Evolutionary conservation across 1,140 invertebrate species (phyloP), one percentile per base, ranked within the genome.

Genomic region (Gryon sp.): DNA sequence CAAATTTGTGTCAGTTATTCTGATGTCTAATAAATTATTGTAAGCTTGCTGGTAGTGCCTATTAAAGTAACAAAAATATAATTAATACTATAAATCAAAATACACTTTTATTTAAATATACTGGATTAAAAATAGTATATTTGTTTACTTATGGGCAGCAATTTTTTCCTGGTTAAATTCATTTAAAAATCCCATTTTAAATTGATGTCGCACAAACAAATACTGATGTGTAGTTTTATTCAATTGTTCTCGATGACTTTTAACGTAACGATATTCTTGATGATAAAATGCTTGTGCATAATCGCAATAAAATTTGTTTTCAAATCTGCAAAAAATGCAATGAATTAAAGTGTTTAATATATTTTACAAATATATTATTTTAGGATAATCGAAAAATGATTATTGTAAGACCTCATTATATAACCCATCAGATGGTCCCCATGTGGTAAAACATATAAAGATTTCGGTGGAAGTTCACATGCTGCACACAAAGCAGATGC

Each of bases 181-280:
- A 88, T 96, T 95, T 32, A 98, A 92, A 89, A 98, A 99, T n/a
- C 94, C 98, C 83, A 99, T 93, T 90, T 99, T 99, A 83, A 98
- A 99, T 80, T 98, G 96, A 90, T 99, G 97, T 15, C 98, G 90
- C 2, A 99, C 96, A 91, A 96, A 97, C 12, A 99, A 89, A 78
- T 95, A 94, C 82, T 96, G 95, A 89, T 99, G 97, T 9, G 93
- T 94, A 7, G 93, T 96, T 90, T 97, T 97, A 80, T 97, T 97
- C 7, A 99, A 90, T 80, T 97, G 94, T 83, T 98, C 97, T 74
- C 94, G 91, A 86, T 98, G 96, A 28, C 92, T 92, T 86, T 97
- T 96, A 4, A 99, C 93, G 50, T 92, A 92, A 81, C 94, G 93
- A n/a, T 95, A 93, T 89, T 97, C 94, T 53, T 93, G 92, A 68